Evolutionary conservation across 2,888 invertebrate genomes (phyloP), one percentile per base, ranked within the genome.

Genomic region (Argyresthia albistria): DNA sequence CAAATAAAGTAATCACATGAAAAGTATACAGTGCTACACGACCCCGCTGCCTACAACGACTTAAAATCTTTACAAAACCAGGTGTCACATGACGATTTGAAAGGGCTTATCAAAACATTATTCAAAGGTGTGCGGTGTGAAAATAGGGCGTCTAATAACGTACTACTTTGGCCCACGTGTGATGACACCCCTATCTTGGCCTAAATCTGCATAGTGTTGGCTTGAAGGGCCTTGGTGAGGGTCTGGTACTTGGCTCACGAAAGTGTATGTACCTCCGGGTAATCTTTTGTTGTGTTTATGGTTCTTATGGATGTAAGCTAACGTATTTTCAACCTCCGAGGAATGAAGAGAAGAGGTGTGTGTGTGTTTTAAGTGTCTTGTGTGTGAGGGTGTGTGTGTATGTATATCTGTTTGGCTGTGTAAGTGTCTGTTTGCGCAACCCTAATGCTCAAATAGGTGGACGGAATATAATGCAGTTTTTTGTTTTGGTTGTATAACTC

Each of bases 121-220:
- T 70, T 80, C 74, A 80, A 76, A 77, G 70, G 70, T 69, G 60
- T 66, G 63, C 61, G 79, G 80, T 76, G 80, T 76, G 76, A 82
- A 84, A 80, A 80, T 78, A 72, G 70, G 69, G 62, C 69, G 67
- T 64, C 69, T 73, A 75, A 75, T 73, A 72, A 70, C 70, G 62
- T 65, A 69, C 66, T 50, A 46, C 48, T 66, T 66, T 64, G 63
- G 61, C 65, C 61, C 37, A 67, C 69, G 75, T 77, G 74, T 76
- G 80, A 82, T 81, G 82, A 81, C 72, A 67, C 63, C 60, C 67
- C 64, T 83, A 82, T 83, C 82, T 66, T 62, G 77, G 58, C 75
- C 83, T 79, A 83, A 73, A 83, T 83, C 83, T 83, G 61, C 66
- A 61, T 66, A 65, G 61, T 63, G 60, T 59, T 66, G 62, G 64